Percentiles rank a stretch among this genome's conserved stretches.
phyloP scores from a whole-genome alignment of 2,888 invertebrate genomes.

The Psylliodes chrysocephalus region DNA sequence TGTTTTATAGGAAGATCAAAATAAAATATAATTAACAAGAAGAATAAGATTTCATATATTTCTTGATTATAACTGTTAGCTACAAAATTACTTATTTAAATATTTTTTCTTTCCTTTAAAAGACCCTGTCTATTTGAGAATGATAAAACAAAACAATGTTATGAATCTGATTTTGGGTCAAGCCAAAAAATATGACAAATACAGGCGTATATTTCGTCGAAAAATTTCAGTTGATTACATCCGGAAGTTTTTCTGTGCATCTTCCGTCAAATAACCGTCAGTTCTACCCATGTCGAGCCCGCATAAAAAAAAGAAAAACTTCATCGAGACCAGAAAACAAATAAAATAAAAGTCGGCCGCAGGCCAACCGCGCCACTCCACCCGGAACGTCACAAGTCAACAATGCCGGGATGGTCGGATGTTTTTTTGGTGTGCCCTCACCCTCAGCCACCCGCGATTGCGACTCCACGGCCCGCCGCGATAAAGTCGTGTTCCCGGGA shows the following conservation, averaged over 20 bases:
- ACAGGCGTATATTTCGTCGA: no score
- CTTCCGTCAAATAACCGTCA: not conserved
- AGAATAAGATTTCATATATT: no score
- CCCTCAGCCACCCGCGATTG: not conserved
- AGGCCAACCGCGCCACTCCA: conserved; percentile 23
- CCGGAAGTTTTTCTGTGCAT: not conserved
- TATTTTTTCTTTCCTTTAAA: no score
- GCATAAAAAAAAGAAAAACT: conserved; percentile 20
- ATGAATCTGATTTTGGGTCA: no score
- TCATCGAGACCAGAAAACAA: conserved; percentile 34
- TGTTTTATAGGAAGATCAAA: no score
- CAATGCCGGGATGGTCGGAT: not conserved
- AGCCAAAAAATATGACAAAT: no score
- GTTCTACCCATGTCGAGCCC: not conserved
- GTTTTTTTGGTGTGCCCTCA: not conserved
- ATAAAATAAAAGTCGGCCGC: conserved; percentile 27
- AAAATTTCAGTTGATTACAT: no score
- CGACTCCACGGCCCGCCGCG: not conserved
- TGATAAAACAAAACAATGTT: no score
- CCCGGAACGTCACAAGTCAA: conserved; percentile 24
- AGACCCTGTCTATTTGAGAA: no score
- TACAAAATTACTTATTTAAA: no score
- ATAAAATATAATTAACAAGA: no score
- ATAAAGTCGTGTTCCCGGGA: conserved; percentile 28
- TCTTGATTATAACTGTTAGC: no score